phyloP scores from a whole-genome alignment of 2,888 invertebrate species.

The Harmothoe impar region DNA sequence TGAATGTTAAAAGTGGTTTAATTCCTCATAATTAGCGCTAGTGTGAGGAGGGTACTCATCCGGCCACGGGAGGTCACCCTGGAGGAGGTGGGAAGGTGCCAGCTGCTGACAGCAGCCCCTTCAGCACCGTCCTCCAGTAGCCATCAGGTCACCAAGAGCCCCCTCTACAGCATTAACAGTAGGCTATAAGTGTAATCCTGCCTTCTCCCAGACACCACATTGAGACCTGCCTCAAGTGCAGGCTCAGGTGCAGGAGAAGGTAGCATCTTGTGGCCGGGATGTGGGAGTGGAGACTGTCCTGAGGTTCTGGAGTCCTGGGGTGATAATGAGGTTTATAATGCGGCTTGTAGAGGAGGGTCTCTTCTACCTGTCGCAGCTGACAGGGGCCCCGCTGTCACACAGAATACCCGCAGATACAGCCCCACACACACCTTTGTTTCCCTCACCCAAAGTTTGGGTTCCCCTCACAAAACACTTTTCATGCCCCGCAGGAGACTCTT shows the following conservation, averaged over 20 bases:
- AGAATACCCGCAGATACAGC: neutral
- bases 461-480: slow-evolving; percentile 16
- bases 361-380: slow-evolving; percentile 10
- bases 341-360: neutral
- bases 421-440: slow-evolving; percentile 36
- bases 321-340: slow-evolving; percentile 41
- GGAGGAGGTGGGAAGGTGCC: too few species aligned
- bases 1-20: too few species aligned
- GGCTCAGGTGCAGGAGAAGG: neutral
- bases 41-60: too few species aligned
- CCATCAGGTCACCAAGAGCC: neutral
- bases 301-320: slow-evolving; percentile 5
- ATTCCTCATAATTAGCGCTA: too few species aligned
- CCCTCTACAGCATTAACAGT: too few species aligned
- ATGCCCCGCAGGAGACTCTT: slow-evolving; percentile 8
- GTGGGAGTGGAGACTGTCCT: neutral
- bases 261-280: neutral
- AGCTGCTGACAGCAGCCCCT: neutral
- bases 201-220: neutral
- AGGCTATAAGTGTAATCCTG: neutral
- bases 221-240: neutral
- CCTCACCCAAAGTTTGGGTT: slow-evolving; percentile 5
- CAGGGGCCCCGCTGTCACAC: neutral
- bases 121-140: neutral
- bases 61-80: too few species aligned